Conservation (phyloP, 1,140 invertebrate genomes). For the Drosophila mayri region DNA sequence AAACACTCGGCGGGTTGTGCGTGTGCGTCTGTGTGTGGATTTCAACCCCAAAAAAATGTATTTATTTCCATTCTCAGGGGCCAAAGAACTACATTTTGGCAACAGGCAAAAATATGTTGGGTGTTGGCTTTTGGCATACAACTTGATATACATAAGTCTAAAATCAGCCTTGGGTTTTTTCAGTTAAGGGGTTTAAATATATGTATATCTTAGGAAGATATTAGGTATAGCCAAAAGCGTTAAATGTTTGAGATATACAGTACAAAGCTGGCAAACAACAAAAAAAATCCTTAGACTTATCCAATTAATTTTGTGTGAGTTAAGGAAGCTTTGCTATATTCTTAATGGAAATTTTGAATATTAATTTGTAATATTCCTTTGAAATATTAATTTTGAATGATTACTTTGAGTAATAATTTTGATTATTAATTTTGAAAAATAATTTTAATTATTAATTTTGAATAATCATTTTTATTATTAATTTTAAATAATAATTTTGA, state of each 20-base stretch:
- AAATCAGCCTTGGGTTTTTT: not conserved
- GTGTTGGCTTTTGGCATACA: not conserved
- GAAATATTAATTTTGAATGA: too few species aligned
- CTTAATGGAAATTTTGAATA: too few species aligned
- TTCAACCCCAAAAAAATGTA: constrained; percentile 1
- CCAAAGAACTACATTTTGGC: constrained; percentile 7
- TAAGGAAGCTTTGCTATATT: not conserved
- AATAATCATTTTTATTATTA: too few species aligned
- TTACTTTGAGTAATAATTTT: too few species aligned
- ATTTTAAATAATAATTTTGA: not conserved
- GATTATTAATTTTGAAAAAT: too few species aligned
- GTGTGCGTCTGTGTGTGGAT: not conserved
- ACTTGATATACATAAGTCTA: not conserved
- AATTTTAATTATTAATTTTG: too few species aligned
- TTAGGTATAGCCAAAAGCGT: not conserved
- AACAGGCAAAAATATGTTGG: not conserved
- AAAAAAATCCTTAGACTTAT: too few species aligned
- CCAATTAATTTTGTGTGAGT: not conserved
- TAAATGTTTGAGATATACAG: not conserved
- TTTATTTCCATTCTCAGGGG: not conserved
- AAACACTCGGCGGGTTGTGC: constrained; percentile 8
- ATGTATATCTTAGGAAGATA: not conserved
- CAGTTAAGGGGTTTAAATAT: too few species aligned
- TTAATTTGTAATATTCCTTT: too few species aligned
- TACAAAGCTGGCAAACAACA: not conserved